These are phyloP conservation scores for Campodea augens DNA, from an alignment of 1,140 invertebrate genomes.

Conservation along the genomic window DNA sequence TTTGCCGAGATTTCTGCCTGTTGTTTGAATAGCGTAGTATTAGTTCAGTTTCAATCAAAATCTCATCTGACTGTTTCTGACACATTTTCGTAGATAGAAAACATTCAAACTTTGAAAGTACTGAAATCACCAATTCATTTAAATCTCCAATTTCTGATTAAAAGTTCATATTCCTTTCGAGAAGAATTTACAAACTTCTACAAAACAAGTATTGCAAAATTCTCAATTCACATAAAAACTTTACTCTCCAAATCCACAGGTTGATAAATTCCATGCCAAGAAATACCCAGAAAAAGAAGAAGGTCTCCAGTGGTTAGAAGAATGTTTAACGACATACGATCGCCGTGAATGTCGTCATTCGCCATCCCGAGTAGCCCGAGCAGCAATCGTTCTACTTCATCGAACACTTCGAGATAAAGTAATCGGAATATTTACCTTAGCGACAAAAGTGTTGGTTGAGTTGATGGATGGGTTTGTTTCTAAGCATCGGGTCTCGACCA, in stretches of 20 bases:
- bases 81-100: no score
- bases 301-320: slow-evolving; percentile 52
- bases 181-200: background rate
- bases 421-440: slow-evolving; percentile 59
- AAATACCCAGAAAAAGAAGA: slow-evolving; percentile 84
- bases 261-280: slow-evolving; percentile 84
- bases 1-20: no score
- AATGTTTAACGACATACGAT: slow-evolving; percentile 33
- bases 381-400: slow-evolving; percentile 52
- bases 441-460: slow-evolving; percentile 53
- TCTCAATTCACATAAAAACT: background rate
- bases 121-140: background rate
- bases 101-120: no score
- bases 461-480: slow-evolving; percentile 60
- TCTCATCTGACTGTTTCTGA: no score
- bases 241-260: slow-evolving; percentile 32
- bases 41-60: no score
- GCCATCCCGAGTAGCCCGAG: slow-evolving; percentile 54
- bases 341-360: slow-evolving; percentile 21
- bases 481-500: slow-evolving; percentile 46
- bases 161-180: background rate
- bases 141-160: background rate
- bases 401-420: slow-evolving; percentile 63
- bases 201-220: background rate
- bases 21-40: no score